Percentiles rank a stretch among this genome's conserved stretches.
Conservation (phyloP, 2,888 invertebrate genomes). For the Notodonta ziczac region DNA sequence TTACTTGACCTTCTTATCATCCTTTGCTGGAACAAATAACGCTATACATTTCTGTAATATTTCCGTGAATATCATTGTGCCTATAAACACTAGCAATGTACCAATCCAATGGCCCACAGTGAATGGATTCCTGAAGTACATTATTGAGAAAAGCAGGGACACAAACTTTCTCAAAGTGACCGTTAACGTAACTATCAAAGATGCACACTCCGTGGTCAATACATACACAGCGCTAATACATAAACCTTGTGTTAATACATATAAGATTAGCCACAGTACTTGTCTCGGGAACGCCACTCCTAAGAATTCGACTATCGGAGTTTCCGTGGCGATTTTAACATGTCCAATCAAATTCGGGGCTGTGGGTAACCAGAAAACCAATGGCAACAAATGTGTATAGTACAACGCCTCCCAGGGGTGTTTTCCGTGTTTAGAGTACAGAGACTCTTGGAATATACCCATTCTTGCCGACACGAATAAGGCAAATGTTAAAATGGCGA, state of each 20-base stretch:
- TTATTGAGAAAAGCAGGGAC: constrained; percentile 96
- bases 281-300: constrained; percentile 88
- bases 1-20: constrained; percentile 63
- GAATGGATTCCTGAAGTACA: constrained; percentile 97
- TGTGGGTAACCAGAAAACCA: constrained; percentile 95
- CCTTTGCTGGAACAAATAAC: constrained; percentile 58
- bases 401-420: constrained; percentile 95
- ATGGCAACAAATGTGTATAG: constrained; percentile 95
- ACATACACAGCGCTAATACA: constrained; percentile 98
- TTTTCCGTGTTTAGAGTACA: constrained; percentile 94
- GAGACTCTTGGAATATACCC: constrained; percentile 97
- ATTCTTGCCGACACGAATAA: constrained; percentile 96
- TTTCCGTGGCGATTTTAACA: constrained; percentile 88
- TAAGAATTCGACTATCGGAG: constrained; percentile 86
- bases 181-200: constrained; percentile 97
- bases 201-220: constrained; percentile 96
- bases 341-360: constrained; percentile 91
- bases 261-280: constrained; percentile 91
- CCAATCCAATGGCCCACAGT: constrained; percentile 96
- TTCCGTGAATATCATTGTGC: constrained; percentile 97
- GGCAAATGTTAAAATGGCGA: constrained; percentile 92
- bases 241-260: constrained; percentile 94
- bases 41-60: constrained; percentile 82
- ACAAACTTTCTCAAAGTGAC: constrained; percentile 98
- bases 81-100: constrained; percentile 94